Evolutionary conservation across 2,797 vertebrate genomes (phyloP), one percentile per base, ranked within the genome.

Genomic region (Sternarchorhynchus goeldii): DNA sequence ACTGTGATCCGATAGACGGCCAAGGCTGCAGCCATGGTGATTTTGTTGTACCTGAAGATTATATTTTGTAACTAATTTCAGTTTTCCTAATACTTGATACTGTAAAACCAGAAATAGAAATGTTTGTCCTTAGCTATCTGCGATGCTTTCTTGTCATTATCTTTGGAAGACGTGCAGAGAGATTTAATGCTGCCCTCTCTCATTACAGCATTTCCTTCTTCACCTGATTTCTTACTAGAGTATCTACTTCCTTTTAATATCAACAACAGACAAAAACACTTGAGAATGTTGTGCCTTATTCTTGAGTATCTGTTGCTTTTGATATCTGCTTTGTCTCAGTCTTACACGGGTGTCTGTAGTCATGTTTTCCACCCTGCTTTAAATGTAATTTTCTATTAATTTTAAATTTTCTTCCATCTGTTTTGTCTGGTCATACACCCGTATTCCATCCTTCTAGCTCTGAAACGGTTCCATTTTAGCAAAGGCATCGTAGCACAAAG

Each of bases 261-360:
- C 8, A 29, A 32, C 12, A 62, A 69, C 32, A 39, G 14, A 53
- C 39, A 71, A 77, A 55, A 20, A 65, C 14, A 31, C 25, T 63
- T 18, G 16, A 31, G 2, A 20, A 53, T 32, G 7, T 75, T 17
- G 12, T 10, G 5, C 57, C 20, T 56, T 50, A 50, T 50, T 68
- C 18, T n/a, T 41, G 31, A 20, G 12, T 75, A 70, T 57, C 45
- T 59, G 16, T 53, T 32, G 0, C n/a, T 66, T 68, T 56, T 80
- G 76, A 32, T 29, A 34, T 41, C 21, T 58, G 25, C 55, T 12
- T n/a, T 79, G 32, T 65, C 67, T 59, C 41, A 59, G 56, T 76
- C 67, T 81, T 81, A 73, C 73, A 81, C 71, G 76, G 74, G 64
- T 76, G 50, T 75, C 39, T 17, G 31, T 2, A 74, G 45, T 55